Evolutionary conservation across 2,888 invertebrate species (phyloP).

Genomic region (Drosophila lutescens): DNA sequence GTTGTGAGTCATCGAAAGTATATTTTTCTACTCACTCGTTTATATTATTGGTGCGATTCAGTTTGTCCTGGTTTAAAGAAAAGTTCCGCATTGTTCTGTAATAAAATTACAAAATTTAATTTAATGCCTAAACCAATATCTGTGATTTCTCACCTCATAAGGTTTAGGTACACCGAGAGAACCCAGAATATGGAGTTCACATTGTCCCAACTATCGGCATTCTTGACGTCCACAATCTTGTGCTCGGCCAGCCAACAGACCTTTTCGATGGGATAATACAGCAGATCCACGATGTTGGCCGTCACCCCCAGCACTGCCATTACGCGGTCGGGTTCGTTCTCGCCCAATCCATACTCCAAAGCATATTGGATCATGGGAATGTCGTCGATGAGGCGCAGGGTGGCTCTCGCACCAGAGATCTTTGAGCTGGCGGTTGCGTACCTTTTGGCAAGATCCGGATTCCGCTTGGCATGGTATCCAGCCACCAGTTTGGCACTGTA

Average conservation of each 20-base stretch:
- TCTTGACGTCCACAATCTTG: slow-evolving; percentile 87
- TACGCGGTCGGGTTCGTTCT: slow-evolving; percentile 85
- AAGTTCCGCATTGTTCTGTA: slow-evolving; percentile 85
- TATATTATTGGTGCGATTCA: slow-evolving; percentile 61
- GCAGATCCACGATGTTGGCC: slow-evolving; percentile 90
- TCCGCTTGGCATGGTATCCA: slow-evolving; percentile 86
- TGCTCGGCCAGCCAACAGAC: slow-evolving; percentile 93
- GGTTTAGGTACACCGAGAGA: slow-evolving; percentile 89
- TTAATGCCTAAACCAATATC: too few species aligned
- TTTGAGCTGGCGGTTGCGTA: slow-evolving; percentile 88
- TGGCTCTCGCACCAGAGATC: slow-evolving; percentile 90
- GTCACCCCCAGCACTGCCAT: slow-evolving; percentile 89
- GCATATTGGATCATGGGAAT: slow-evolving; percentile 91
- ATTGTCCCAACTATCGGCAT: slow-evolving; percentile 88
- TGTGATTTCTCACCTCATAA: slow-evolving; percentile 86
- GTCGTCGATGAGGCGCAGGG: slow-evolving; percentile 93
- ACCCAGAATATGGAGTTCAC: slow-evolving; percentile 91
- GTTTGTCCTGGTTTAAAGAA: slow-evolving; percentile 83
- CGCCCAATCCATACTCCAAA: slow-evolving; percentile 90
- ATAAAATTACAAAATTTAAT: slow-evolving; percentile 32
- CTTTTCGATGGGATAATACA: slow-evolving; percentile 93
- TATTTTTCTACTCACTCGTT: slow-evolving; percentile 45
- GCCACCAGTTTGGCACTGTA: slow-evolving; percentile 90
- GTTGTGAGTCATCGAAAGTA: not conserved
- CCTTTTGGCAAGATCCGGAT: slow-evolving; percentile 87